phyloP scores from a whole-genome alignment of 2,888 invertebrate genomes.

The Nephrotoma flavescens region DNA sequence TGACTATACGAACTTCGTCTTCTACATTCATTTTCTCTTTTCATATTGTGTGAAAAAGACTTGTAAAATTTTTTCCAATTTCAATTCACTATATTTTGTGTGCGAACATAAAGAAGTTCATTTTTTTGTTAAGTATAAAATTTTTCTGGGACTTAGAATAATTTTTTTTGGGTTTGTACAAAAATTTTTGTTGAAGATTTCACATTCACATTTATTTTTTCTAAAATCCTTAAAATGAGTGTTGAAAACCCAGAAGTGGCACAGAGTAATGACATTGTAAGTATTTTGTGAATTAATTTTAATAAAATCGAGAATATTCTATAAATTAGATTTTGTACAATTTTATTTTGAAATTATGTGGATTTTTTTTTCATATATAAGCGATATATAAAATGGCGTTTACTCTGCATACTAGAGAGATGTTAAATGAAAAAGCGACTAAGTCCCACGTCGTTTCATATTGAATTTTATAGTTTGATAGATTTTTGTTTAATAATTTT shows the following conservation, averaged over 20 bases:
- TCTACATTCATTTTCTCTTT: background rate
- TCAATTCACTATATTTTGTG: background rate
- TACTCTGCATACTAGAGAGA: conserved; percentile 18
- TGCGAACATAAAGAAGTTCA: background rate
- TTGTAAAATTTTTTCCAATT: conserved; percentile 2
- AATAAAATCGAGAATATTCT: conserved; percentile 15
- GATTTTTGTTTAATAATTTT: conserved; percentile 4
- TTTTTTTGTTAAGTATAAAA: background rate
- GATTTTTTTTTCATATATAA: background rate
- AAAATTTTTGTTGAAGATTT: background rate
- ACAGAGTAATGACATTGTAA: conserved; percentile 43
- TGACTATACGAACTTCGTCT: background rate
- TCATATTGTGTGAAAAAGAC: conserved; percentile 3
- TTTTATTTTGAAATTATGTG: background rate
- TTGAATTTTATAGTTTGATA: conserved; percentile 6
- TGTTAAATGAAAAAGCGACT: conserved; percentile 33
- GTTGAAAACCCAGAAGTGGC: conserved; percentile 45
- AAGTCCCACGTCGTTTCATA: conserved; percentile 41
- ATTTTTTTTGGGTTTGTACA: background rate
- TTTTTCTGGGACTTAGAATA: conserved; percentile 15
- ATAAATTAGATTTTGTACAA: background rate
- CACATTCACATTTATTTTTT: conserved; percentile 10
- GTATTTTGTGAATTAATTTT: conserved; percentile 23
- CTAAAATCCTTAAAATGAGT: conserved; percentile 37
- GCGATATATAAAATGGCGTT: conserved; percentile 50